Base-by-base conservation (phyloP, 1,140 invertebrate species). In the Triops cancriformis region DNA sequence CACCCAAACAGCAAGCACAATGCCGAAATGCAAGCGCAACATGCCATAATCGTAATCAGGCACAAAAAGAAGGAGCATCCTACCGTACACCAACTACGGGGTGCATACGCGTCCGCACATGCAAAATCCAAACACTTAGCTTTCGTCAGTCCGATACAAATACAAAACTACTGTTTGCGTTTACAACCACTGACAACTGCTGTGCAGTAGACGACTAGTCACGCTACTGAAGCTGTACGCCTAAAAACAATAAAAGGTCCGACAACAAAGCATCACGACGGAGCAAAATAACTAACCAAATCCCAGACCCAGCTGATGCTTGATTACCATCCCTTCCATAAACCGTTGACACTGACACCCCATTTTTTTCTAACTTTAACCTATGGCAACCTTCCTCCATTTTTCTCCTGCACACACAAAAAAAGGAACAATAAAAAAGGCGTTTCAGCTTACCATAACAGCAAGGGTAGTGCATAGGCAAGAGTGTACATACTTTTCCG, bases 361-460 rank as follows among this genome's bases (percentile, higher is more conserved):
- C 45, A 64, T 64, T 64, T 64, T 64, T 64, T 64, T 64, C 45
- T 64, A 64, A 64, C 45, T 23, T 64, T 64, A 64, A 64, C 45
- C 45, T 64, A 64, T 37, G 23, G 45, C 45, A 64, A 64, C 45
- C 45, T 64, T 64, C 45, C 12, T 14, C 45, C 9, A 12, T 64
- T 64, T 64, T 64, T 64, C 45, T 64, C 12, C 12, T 37, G 2
- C 31, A 37, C 2, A 1, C n/a, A 14, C 10, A 64, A 64, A 64
- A 64, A 64, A n/a, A 64, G 9, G 23, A 64, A 64, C 12, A 64
- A 64, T 45, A 45, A 64, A 64, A 64, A 64, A 64, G 31, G 23
- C 45, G 45, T 64, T 64, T 64, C 45, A 14, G 45, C 45, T 64
- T 64, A 64, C 45, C 45, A 64, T 23, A 64, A 64, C 45, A 64